Evolutionary conservation across 2,113 vertebrate species (phyloP).

Genomic region (Melospiza melodia): DNA sequence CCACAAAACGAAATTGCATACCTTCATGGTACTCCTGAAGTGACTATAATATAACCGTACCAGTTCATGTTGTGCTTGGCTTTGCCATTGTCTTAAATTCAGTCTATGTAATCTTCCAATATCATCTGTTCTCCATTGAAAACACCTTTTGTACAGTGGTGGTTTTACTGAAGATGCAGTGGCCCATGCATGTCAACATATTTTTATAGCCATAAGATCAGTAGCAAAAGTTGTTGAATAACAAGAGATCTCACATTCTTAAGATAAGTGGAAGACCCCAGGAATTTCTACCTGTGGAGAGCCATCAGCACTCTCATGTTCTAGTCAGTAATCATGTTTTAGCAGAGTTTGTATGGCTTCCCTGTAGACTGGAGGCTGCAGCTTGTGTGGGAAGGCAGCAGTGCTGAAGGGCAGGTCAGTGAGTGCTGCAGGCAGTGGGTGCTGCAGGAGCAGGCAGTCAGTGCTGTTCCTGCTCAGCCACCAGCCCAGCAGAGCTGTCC

Average conservation of each 20-base stretch:
- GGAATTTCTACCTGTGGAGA: background rate
- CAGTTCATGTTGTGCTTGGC: background rate
- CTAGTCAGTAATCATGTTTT: background rate
- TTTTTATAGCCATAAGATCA: background rate
- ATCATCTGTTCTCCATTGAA: background rate
- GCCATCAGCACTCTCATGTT: background rate
- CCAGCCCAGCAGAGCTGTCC: background rate
- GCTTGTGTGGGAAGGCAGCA: background rate
- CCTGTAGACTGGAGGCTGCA: background rate
- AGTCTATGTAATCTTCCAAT: background rate
- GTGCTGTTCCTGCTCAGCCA: background rate
- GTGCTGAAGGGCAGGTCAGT: background rate
- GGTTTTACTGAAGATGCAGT: background rate
- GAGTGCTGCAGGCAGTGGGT: background rate
- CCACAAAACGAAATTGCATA: background rate
- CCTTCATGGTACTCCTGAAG: background rate
- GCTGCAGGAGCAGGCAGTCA: background rate
- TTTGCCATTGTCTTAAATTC: background rate
- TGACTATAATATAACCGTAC: background rate
- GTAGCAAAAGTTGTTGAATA: background rate
- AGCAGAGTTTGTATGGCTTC: background rate
- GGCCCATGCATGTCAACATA: background rate
- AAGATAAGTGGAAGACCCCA: background rate
- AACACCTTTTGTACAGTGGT: background rate
- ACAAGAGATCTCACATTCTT: background rate